These are phyloP conservation scores for Folsomia manolachei DNA, from an alignment of 2,888 invertebrate genomes.

Conservation along the genomic window DNA sequence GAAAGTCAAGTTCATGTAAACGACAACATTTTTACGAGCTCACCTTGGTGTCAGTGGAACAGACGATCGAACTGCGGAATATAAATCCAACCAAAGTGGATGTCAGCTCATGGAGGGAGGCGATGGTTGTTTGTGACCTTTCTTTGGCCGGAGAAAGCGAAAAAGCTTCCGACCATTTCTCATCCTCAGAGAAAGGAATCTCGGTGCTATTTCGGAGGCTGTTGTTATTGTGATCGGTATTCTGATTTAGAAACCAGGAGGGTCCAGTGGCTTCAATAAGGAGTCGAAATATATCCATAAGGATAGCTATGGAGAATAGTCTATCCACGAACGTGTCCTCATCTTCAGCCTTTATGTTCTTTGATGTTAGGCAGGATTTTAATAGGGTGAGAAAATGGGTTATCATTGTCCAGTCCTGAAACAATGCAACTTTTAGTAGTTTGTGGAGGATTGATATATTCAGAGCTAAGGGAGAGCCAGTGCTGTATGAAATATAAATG, in stretches of 20 bases:
- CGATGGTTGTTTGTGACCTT: not conserved
- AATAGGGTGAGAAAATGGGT: not conserved
- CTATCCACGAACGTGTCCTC: conserved; percentile 29
- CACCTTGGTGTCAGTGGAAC: conserved; percentile 35
- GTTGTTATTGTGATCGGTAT: not conserved
- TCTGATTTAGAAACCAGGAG: conserved; percentile 27
- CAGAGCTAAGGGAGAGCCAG: too few species aligned
- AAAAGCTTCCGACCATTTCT: not conserved
- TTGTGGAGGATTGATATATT: too few species aligned
- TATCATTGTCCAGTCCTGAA: not conserved
- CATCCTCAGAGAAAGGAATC: not conserved
- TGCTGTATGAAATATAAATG: too few species aligned
- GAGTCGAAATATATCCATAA: conserved; percentile 47
- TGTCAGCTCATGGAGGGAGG: not conserved
- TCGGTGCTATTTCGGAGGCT: not conserved
- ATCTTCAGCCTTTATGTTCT: conserved; percentile 12
- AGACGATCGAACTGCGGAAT: not conserved
- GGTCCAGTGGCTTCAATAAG: conserved; percentile 43
- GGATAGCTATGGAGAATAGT: conserved; percentile 36
- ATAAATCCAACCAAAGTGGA: not conserved
- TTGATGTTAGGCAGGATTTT: not conserved
- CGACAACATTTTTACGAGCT: not conserved
- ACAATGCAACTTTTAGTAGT: too few species aligned
- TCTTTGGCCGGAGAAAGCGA: not conserved
- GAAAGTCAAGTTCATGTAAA: not conserved